Base-by-base conservation (phyloP, 1,140 invertebrate genomes). In the Aphelenchoides fujianensis region DNA sequence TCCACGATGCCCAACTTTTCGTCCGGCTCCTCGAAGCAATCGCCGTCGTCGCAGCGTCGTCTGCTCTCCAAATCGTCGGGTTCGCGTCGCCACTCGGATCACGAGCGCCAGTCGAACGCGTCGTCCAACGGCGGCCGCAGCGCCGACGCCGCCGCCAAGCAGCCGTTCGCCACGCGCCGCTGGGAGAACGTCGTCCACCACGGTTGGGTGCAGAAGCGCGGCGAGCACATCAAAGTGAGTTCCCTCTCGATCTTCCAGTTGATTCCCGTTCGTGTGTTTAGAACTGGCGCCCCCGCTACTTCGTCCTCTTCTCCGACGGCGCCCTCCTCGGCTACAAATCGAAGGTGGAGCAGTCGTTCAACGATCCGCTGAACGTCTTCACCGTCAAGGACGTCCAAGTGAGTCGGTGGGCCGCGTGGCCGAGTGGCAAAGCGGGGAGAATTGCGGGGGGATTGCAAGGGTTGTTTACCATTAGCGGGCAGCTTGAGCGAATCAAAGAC, bases 351-450 rank as follows among this genome's bases (percentile, higher is more conserved):
- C 37, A 32, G 23, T 54, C 69, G 41, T 63, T 62, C 28, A 76
- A 70, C 27, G 93, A 97, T 81, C 94, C 94, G 2, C 88, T 96
- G 41, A 99, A 99, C 86, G 96, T 97, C 86, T 98, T 99, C 84
- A 98, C 94, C n/a, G 95, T 98, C 7, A 91, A 87, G 92, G 92
- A 87, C 84, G 85, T 59, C 34, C 85, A 86, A 71, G 71, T 76
- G 68, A 41, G 54, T 79, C 23, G 41, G 12, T 48, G 23, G 23
- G 12, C 41, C 12, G 23, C 23, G 23, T 16, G 41, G 23, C 23
- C 23, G 41, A 23, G 12, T 48, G n/a, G n/a, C n/a, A n/a, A n/a
- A n/a, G n/a, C n/a, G n/a, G 41, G 41, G 41, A 48, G 41, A 23
- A 12, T 12, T 48, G 41, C 41, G 41, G 28, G n/a, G 54, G 19